Conservation (phyloP, 2,113 vertebrate species). For the Lucifuga dentata region DNA sequence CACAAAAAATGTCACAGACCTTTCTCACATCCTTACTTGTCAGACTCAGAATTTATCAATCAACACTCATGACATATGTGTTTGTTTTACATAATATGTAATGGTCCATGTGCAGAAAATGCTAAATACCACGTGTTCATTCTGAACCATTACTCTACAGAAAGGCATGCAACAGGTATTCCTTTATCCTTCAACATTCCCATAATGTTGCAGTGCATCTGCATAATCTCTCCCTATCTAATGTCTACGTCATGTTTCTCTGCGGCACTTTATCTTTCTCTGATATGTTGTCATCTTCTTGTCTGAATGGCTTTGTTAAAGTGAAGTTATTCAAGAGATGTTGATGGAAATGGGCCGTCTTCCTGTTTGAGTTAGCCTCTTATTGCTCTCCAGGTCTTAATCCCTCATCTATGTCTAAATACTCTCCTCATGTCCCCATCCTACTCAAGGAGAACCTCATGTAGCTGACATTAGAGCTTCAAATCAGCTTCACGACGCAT, state of each 20-base stretch:
- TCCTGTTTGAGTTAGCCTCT: constrained; percentile 76
- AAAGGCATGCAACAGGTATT: too few relatives aligned
- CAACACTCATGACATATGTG: too few relatives aligned
- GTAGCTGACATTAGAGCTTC: neutral
- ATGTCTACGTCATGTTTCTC: constrained; percentile 42
- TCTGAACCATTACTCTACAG: too few relatives aligned
- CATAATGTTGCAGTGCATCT: neutral
- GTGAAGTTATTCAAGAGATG: constrained; percentile 65
- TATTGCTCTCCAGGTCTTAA: constrained; percentile 67
- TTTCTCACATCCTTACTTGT: too few relatives aligned
- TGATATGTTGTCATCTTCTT: constrained; percentile 69
- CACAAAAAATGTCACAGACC: too few relatives aligned
- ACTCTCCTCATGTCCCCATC: constrained; percentile 40
- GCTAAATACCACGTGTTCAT: too few relatives aligned
- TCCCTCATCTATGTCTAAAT: constrained; percentile 74
- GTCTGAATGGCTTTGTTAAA: constrained; percentile 58
- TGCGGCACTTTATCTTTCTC: constrained; percentile 33
- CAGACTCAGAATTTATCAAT: too few relatives aligned
- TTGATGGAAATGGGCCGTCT: constrained; percentile 68
- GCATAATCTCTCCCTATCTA: constrained; percentile 43
- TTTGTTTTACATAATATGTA: too few relatives aligned
- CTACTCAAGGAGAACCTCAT: constrained; percentile 17
- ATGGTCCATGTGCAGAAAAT: too few relatives aligned
- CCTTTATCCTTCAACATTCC: too few relatives aligned
- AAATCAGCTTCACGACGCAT: constrained; percentile 17